A percentile compares a stretch with the other conserved stretches of the same genome.
Conservation (phyloP, 2,113 vertebrate species). For the Triplophysa dalaica region DNA sequence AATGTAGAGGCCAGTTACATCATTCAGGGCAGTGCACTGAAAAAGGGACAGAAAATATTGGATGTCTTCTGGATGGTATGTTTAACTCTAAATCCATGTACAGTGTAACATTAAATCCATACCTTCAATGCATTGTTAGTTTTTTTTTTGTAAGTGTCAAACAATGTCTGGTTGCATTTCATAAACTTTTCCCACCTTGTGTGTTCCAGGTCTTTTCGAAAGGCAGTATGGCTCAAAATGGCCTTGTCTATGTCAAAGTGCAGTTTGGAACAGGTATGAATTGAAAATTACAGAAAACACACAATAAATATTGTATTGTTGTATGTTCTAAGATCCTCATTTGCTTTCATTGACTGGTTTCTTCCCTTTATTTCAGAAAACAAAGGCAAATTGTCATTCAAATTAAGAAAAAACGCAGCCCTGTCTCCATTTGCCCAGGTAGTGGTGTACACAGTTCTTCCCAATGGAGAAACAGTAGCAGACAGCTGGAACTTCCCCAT, state of each 20-base stretch:
- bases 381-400: slow-evolving; percentile 69
- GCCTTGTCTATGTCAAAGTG: slow-evolving; percentile 53
- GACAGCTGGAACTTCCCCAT: slow-evolving; percentile 77
- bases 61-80: slow-evolving; percentile 70
- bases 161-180: no score
- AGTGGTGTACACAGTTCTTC: slow-evolving; percentile 77
- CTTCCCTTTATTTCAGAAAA: slow-evolving; percentile 55
- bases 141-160: no score
- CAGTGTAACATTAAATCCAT: no score
- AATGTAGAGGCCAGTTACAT: slow-evolving; percentile 64
- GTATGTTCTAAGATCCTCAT: no score
- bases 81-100: neutral
- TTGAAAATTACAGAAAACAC: neutral
- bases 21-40: slow-evolving; percentile 64
- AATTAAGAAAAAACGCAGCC: slow-evolving; percentile 61
- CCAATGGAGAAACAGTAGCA: slow-evolving; percentile 76
- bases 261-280: slow-evolving; percentile 59
- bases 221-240: slow-evolving; percentile 64
- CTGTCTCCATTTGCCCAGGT: slow-evolving; percentile 80
- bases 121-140: no score
- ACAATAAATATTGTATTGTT: no score
- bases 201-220: slow-evolving; percentile 68
- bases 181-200: neutral
- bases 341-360: no score
- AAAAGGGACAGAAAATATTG: slow-evolving; percentile 51